A percentile compares a stretch with the other conserved stretches of the same genome.
Evolutionary conservation across 2,797 vertebrate species (phyloP).

Genomic region (Xiphophorus birchmanni): DNA sequence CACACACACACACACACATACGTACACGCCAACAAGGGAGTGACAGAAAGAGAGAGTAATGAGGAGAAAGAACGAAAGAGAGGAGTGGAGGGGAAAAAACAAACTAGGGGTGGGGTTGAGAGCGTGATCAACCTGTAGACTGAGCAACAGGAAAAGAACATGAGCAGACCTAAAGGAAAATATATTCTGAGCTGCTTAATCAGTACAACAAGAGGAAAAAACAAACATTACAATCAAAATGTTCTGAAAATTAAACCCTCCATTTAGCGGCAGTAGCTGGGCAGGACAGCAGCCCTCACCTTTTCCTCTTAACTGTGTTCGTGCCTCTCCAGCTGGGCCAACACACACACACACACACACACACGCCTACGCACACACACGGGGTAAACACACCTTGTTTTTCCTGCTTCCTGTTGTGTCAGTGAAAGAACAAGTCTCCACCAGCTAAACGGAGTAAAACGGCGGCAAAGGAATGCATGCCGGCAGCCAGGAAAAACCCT

Average conservation of each 20-base stretch:
- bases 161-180: conserved; percentile 33
- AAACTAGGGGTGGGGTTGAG: conserved; percentile 63
- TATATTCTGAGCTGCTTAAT: conserved; percentile 24
- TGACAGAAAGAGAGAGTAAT: conserved; percentile 63
- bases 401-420: conserved; percentile 64
- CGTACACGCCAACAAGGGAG: conserved; percentile 71
- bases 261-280: conserved; percentile 17
- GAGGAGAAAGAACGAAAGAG: conserved; percentile 66
- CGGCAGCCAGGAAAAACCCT: conserved; percentile 16
- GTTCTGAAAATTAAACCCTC: conserved; percentile 6
- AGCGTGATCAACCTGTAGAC: conserved; percentile 62
- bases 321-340: conserved; percentile 47
- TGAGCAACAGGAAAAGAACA: conserved; percentile 63
- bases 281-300: conserved; percentile 50
- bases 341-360: conserved; percentile 63
- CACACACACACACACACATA: conserved; percentile 77
- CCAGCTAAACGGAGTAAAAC: conserved; percentile 22
- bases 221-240: conserved; percentile 5
- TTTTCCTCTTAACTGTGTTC: conserved; percentile 46
- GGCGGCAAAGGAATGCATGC: conserved; percentile 24
- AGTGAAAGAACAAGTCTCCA: conserved; percentile 28
- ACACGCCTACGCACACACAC: conserved; percentile 67
- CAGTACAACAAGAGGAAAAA: conserved; percentile 10
- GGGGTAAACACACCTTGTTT: conserved; percentile 65
- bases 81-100: conserved; percentile 55